Base-by-base conservation (phyloP, 2,888 invertebrate species). In the Entomobrya proxima region DNA sequence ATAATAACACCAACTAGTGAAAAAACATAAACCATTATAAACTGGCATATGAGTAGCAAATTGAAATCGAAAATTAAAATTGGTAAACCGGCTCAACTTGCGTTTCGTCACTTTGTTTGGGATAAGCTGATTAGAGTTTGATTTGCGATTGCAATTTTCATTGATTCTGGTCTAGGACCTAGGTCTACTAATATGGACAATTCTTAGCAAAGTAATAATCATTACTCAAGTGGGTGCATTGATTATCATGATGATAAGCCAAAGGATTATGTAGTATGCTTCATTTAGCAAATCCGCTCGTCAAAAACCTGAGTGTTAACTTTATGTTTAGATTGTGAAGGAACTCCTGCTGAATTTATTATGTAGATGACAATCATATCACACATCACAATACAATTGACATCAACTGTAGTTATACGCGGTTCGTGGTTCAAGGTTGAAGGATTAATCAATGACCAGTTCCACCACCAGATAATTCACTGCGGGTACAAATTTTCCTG, bases 31-130 rank as follows among this genome's bases (percentile, higher is more conserved):
- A 11, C 64, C n/a, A 18, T 35, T 37, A 64, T 64, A 32, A 52
- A 44, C 44, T n/a, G 52, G 52, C 52, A 18, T 52, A 52, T 21
- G 15, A 18, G 21, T 21, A 4, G 13, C 11, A 64, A 64, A 64
- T n/a, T 64, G 32, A 64, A 64, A 37, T 35, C 18, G n/a, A 35
- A 64, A 64, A 64, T 64, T 35, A 64, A 64, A 64, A 64, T 64
- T 35, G 35, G n/a, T 35, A 37, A 64, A 64, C 64, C 64, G 64
- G 64, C 64, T n/a, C 18, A 64, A 55, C 27, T 55, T 55, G 64
- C 35, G 30, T 64, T 64, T 64, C 64, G 35, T 64, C 64, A 64
- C 64, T 64, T 64, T 64, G 64, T 64, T 64, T n/a, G 18, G 7
- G 15, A n/a, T 11, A 58, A 58, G 21, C 15, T 32, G 64, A 35